Evolutionary conservation across 2,797 vertebrate genomes (phyloP), one percentile per base, ranked within the genome.

Genomic region (Hyperoplus immaculatus): DNA sequence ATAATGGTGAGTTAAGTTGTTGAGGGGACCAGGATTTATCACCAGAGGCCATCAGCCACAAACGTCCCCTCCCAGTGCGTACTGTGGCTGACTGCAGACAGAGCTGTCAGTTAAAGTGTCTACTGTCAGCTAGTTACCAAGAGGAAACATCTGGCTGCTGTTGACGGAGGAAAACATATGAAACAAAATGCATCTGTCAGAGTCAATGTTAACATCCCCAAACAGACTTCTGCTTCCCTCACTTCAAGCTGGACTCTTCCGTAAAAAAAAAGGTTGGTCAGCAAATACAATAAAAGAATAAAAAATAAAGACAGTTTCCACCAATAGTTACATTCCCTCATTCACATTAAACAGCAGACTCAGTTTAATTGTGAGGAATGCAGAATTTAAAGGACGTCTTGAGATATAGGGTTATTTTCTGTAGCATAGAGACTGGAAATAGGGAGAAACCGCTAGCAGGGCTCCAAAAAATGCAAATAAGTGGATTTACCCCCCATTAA

Each of bases 81-180:
- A 6, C 42, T 10, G 36, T 75, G 61, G 45, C 18, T 45, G 69
- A 21, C 21, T 29, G 29, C 29, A 29, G 29, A 29, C 51, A 42
- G 45, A 50, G 59, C 56, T 36, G 63, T 60, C 74, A 51, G 38
- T 69, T 65, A 58, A n/a, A 29, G 29, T 4, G 71, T 60, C n/a
- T 9, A 11, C 21, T 56, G 79, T 92, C 83, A 87, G 88, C 86
- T 29, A 21, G 46, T 75, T 64, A 64, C 39, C n/a, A 65, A 87
- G 69, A 89, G 92, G 92, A 93, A 93, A 81, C 83, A 87, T 88
- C 85, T 90, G 88, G 13, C 66, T 58, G 46, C 42, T 76, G 39
- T 12, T 29, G 29, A 29, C 29, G 29, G 29, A 2, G 29, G 29
- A 29, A 29, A 29, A 29, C 29, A 36, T 6, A 8, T 0, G 1